These are phyloP conservation scores for Cololabis saira DNA, from an alignment of 2,113 vertebrate species.

Conservation along the genomic window DNA sequence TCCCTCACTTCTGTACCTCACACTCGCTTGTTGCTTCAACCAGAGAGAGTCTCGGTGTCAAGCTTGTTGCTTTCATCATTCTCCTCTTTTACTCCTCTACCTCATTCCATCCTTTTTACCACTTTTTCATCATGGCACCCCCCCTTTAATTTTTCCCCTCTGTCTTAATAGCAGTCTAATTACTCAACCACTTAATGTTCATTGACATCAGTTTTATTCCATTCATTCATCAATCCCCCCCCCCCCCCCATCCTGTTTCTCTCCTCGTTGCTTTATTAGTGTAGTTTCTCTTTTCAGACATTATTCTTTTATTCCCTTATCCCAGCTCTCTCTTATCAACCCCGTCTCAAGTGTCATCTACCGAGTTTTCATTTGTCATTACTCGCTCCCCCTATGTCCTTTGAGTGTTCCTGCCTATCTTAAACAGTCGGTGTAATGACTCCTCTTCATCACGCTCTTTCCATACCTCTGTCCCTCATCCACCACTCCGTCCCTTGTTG, in stretches of 20 bases:
- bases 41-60: slow-evolving; percentile 12
- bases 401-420: slow-evolving; percentile 45
- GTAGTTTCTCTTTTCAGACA: slow-evolving; percentile 44
- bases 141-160: background rate
- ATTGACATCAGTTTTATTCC: no score
- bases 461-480: slow-evolving; percentile 44
- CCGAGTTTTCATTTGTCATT: slow-evolving; percentile 63
- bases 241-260: background rate
- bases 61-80: slow-evolving; percentile 19
- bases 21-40: slow-evolving; percentile 22
- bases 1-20: slow-evolving; percentile 20
- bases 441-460: slow-evolving; percentile 46
- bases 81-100: background rate
- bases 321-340: slow-evolving; percentile 49
- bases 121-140: background rate
- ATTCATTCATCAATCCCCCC: slow-evolving; percentile 6
- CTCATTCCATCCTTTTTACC: slow-evolving; percentile 12
- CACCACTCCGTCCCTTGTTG: slow-evolving; percentile 17
- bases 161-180: slow-evolving; percentile 28
- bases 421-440: slow-evolving; percentile 47
- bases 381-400: slow-evolving; percentile 48
- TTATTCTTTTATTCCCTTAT: slow-evolving; percentile 47
- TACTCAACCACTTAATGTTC: slow-evolving; percentile 12
- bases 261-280: slow-evolving; percentile 23
- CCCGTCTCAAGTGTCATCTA: slow-evolving; percentile 62